Evolutionary conservation across 2,888 invertebrate species (phyloP).

Genomic region (Copidosoma aretas): DNA sequence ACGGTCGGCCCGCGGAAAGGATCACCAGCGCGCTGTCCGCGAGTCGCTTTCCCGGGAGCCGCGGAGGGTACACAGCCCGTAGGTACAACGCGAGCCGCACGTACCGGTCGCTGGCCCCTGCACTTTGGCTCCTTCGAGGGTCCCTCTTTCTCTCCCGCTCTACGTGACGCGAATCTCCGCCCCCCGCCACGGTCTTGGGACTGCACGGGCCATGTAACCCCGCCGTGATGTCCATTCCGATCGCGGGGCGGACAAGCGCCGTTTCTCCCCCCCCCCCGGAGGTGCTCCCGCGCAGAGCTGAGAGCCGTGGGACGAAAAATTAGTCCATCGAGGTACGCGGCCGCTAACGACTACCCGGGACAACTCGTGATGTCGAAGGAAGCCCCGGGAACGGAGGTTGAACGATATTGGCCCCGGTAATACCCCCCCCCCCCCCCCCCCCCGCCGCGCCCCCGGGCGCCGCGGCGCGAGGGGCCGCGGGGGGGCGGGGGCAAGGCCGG

Average conservation of each 20-base stretch:
- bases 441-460: not conserved
- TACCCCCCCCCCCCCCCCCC: constrained; percentile 4
- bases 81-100: too few species aligned
- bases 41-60: too few species aligned
- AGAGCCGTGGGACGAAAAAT: too few species aligned
- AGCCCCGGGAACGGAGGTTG: constrained; percentile 28
- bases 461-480: not conserved
- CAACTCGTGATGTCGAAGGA: not conserved
- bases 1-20: too few species aligned
- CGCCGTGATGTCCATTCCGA: constrained; percentile 21
- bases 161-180: not conserved
- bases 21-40: too few species aligned
- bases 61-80: too few species aligned
- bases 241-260: not conserved
- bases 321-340: too few species aligned
- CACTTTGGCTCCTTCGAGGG: constrained; percentile 19
- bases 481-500: too few species aligned
- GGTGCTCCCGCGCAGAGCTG: too few species aligned
- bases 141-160: not conserved
- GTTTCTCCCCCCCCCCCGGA: not conserved
- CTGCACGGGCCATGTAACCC: not conserved
- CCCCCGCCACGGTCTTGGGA: not conserved
- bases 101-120: too few species aligned
- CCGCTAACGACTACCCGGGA: too few species aligned
- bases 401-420: constrained; percentile 31